A percentile compares a stretch with the other conserved stretches of the same genome.
phyloP scores from a whole-genome alignment of 2,888 invertebrate genomes.

The Heteromurus nitidus region DNA sequence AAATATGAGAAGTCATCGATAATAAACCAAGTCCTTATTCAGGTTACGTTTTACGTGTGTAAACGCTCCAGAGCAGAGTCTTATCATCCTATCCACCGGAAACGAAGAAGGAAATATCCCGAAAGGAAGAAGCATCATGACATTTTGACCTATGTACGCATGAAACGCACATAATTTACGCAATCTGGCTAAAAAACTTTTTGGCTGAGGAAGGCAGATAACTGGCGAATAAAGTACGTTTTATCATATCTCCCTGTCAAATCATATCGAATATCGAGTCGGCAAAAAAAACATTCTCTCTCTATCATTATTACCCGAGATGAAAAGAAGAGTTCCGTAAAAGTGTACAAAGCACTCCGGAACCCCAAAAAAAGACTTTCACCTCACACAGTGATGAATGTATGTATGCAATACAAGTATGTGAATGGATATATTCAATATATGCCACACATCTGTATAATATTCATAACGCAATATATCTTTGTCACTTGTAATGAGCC shows the following conservation, averaged over 20 bases:
- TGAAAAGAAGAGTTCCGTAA: conserved; percentile 19
- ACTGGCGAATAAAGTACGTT: conserved; percentile 37
- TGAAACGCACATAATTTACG: conserved; percentile 60
- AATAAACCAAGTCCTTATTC: conserved; percentile 57
- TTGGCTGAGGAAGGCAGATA: conserved; percentile 36
- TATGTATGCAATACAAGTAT: background rate
- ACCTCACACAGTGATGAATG: background rate
- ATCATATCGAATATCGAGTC: conserved; percentile 33
- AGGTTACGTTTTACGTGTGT: too few species aligned
- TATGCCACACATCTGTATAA: conserved; percentile 11
- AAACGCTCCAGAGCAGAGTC: background rate
- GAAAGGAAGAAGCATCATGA: conserved; percentile 5
- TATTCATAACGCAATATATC: conserved; percentile 16
- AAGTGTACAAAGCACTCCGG: background rate
- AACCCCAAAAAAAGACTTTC: background rate
- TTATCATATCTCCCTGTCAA: conserved; percentile 55
- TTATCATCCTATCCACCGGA: background rate
- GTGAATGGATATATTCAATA: background rate
- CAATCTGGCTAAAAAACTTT: conserved; percentile 48
- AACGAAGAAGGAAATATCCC: background rate
- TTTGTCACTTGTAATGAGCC: conserved; percentile 29
- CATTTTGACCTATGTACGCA: conserved; percentile 32
- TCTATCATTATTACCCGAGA: conserved; percentile 25
- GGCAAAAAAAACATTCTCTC: too few species aligned
- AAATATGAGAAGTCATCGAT: conserved; percentile 60